phyloP scores from a whole-genome alignment of 2,888 invertebrate species.

The Orgyia antiqua region DNA sequence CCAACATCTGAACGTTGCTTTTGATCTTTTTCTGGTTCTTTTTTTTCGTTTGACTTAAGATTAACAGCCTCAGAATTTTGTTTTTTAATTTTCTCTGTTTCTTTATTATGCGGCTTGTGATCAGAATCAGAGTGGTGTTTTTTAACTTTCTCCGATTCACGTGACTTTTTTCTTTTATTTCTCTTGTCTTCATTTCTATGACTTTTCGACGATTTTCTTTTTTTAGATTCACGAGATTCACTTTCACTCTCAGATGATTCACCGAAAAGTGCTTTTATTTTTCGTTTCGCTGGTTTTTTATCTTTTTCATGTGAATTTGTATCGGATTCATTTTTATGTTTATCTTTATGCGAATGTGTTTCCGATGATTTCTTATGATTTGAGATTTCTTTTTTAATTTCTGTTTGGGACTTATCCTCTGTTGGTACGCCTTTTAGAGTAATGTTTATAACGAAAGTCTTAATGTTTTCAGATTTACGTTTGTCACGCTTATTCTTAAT shows the following conservation, averaged over 20 bases:
- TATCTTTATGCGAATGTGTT: constrained; percentile 12
- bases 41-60: too few species aligned
- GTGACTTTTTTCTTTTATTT: constrained; percentile 15
- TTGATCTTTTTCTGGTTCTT: not conserved
- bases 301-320: constrained; percentile 32
- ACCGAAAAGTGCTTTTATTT: constrained; percentile 72
- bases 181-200: constrained; percentile 25
- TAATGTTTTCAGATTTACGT: constrained; percentile 25
- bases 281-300: constrained; percentile 53
- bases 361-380: constrained; percentile 9
- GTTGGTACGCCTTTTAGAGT: constrained; percentile 59
- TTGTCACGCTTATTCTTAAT: constrained; percentile 5
- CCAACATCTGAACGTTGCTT: not conserved
- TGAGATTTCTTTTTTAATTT: constrained; percentile 4
- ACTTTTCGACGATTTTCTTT: constrained; percentile 31
- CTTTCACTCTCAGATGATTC: constrained; percentile 68
- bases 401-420: constrained; percentile 20
- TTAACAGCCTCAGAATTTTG: constrained; percentile 1
- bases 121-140: not conserved
- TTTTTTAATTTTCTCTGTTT: constrained; percentile 9
- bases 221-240: constrained; percentile 38
- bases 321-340: constrained; percentile 18
- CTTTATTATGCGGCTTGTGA: constrained; percentile 10
- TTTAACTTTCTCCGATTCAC: not conserved
- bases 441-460: constrained; percentile 63